These are phyloP conservation scores for Ectemnius lituratus DNA, from an alignment of 2,888 invertebrate species.

Conservation along the genomic window DNA sequence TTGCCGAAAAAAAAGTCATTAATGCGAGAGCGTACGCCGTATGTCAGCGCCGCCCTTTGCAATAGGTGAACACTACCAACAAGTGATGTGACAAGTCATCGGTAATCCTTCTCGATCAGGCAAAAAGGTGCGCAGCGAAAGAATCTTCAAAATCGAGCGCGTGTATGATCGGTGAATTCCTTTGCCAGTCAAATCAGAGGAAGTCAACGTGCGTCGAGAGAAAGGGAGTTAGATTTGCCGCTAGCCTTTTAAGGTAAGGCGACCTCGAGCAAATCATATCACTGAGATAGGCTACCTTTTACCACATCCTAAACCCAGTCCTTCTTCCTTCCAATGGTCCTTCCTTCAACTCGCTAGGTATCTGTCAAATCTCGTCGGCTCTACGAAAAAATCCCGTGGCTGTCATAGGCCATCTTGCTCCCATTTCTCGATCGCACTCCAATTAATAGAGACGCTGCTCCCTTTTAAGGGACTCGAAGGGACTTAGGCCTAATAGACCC, in stretches of 20 bases:
- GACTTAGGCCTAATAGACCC: too few relatives aligned
- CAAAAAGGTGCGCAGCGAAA: too few relatives aligned
- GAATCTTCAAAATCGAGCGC: neutral
- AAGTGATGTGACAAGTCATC: conserved; percentile 42
- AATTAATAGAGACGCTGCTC: too few relatives aligned
- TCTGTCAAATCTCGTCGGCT: conserved; percentile 25
- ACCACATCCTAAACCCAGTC: conserved; percentile 15
- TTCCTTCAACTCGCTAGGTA: conserved; percentile 22
- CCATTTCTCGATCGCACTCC: neutral
- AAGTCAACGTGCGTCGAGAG: too few relatives aligned
- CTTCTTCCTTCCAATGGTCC: conserved; percentile 25
- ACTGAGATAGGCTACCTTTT: conserved; percentile 6
- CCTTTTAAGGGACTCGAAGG: too few relatives aligned
- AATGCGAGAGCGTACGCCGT: conserved; percentile 5
- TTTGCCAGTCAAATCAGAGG: conserved; percentile 5
- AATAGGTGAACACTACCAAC: conserved; percentile 33
- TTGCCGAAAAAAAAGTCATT: conserved; percentile 12
- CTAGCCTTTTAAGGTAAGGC: neutral
- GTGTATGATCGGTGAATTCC: neutral
- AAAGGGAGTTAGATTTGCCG: neutral
- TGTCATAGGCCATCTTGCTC: neutral
- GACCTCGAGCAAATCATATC: conserved; percentile 19
- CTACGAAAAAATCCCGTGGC: conserved; percentile 11
- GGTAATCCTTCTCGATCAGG: conserved; percentile 16
- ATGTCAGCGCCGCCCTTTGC: conserved; percentile 37